These are phyloP conservation scores for Heterochromis multidens DNA, from an alignment of 2,113 vertebrate species.

Conservation along the genomic window DNA sequence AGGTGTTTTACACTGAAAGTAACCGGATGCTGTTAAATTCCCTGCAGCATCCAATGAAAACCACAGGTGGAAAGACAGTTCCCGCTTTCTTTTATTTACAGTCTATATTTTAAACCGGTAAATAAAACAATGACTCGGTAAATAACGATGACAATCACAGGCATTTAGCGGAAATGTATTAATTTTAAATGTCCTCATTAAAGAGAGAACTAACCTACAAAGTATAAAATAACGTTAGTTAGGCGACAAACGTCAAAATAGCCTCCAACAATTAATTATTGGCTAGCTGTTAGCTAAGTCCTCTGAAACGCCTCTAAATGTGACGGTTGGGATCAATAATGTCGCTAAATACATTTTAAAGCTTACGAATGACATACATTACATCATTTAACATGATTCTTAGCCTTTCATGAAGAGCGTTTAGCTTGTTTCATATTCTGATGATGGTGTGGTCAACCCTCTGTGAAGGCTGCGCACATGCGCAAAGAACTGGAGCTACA, in stretches of 20 bases:
- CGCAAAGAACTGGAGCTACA: neutral
- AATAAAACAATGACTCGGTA: neutral
- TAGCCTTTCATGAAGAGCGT: neutral
- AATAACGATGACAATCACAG: neutral
- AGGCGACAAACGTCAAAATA: rapidly evolving
- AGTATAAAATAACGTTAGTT: neutral
- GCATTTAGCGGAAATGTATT: rapidly evolving
- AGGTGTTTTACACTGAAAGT: neutral
- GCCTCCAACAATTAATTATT: neutral
- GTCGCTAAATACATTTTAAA: neutral
- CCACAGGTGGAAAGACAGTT: neutral
- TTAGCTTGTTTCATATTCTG: neutral
- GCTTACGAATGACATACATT: rapidly evolving
- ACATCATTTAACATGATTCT: rapidly evolving
- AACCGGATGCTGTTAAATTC: neutral
- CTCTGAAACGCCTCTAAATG: neutral
- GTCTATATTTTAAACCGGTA: neutral
- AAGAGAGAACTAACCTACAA: neutral
- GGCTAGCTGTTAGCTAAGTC: neutral
- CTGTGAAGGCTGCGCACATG: neutral
- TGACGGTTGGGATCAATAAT: neutral
- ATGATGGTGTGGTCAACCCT: neutral
- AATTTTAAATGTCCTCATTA: neutral
- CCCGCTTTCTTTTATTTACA: neutral
- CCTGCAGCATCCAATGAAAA: neutral